Evolutionary conservation across 2,113 vertebrate genomes (phyloP), one percentile per base, ranked within the genome.

Genomic region (Fregetta grallaria): DNA sequence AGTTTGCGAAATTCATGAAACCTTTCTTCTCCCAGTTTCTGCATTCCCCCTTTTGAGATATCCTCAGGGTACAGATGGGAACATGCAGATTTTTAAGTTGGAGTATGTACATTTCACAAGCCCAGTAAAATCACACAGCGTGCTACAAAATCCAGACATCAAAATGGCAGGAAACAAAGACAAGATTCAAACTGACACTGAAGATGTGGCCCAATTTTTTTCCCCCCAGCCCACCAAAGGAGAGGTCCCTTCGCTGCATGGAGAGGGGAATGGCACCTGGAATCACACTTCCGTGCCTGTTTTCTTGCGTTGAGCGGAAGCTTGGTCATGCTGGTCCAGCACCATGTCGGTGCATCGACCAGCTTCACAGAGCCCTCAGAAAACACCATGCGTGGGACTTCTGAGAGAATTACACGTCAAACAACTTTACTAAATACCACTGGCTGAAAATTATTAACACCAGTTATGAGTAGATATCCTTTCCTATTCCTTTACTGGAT

Each of bases 1-100:
- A 96, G 91, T 97, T 91, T 91, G 58, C n/a, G 90, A 95, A 94
- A 95, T 97, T 92, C 86, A 88, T 71, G 52, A 89, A 96, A 91
- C 74, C 80, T 92, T 95, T 91, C 42, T 79, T 86, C 58, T 42
- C 9, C 34, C 38, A 25, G 56, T 87, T 96, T 95, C 91, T 94
- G 91, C 88, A 66, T 58, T 56, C 34, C 40, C 29, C 38, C n/a
- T 88, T 97, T 91, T 78, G 68, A 95, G 88, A 97, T 94, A 92
- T 91, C 94, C 92, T 95, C 84, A 66, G 94, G 92, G 70, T 90
- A 95, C 50, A 92, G 93, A 94, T 81, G 47, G 74, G 86, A 95
- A 58, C 91, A 70, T 17, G 45, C 23, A 85, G 89, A 92, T 95
- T 97, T 94, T 92, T 91, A 88, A 94, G 49, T 20, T 90, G 40